Base-by-base conservation (phyloP, 1,140 invertebrate genomes). In the Drosophila subobscura region DNA sequence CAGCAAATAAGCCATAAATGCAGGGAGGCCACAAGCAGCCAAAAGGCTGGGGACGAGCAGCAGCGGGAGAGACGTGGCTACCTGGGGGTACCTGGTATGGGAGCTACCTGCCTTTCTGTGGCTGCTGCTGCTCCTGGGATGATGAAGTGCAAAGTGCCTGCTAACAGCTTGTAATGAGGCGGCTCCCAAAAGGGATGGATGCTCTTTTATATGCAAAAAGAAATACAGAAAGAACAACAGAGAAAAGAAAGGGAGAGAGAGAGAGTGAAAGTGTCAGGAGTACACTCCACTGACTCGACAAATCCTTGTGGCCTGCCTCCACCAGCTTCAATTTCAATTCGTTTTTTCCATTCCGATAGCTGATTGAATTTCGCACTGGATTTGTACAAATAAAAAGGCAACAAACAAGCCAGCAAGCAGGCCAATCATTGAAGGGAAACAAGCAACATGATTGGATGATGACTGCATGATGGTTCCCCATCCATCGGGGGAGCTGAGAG, bases 91-190 rank as follows among this genome's bases (percentile, higher is more conserved):
- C 1, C 33, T 12, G 33, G 33, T 1, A 37, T 37, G 33, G 33
- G 16, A 20, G 25, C 33, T 37, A 37, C 33, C 33, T 37, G 33
- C 33, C 10, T 37, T 37, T 4, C 33, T 37, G 10, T 12, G 10
- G 33, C 37, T 51, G 33, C 63, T 50, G 45, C 33, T 27, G 25
- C 25, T 27, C 5, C 25, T 37, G 45, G 29, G 60, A 72, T 86
- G 83, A 86, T 88, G 83, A 72, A 79, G 79, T 86, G 83, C 71
- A 89, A 88, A 88, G 57, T 89, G 84, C 65, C 64, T 66, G 79
- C 84, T 88, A 88, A 88, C 84, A 89, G 72, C 84, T 83, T 83
- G 84, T 88, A 89, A 88, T 83, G 79, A 88, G 33, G 33, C 33
- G 10, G 72, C 67, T 61, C 46, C 14, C 6, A 51, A 77, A 83